phyloP scores from a whole-genome alignment of 2,888 invertebrate species.

The Agonopterix alstromeriana region DNA sequence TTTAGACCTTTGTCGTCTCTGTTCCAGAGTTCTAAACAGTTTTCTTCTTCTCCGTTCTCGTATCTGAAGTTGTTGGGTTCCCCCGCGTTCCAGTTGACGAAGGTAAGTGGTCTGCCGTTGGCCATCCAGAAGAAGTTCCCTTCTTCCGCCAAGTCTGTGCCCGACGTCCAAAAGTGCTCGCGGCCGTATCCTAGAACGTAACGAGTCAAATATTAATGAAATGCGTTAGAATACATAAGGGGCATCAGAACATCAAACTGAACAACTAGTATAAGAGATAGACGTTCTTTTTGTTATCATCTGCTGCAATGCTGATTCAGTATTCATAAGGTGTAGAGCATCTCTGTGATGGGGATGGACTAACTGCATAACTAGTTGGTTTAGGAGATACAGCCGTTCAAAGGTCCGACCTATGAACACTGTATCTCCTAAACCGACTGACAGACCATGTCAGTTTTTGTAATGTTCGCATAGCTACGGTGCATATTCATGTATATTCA shows the following conservation, averaged over 20 bases:
- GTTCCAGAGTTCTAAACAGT: conserved; percentile 94
- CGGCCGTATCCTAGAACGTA: conserved; percentile 85
- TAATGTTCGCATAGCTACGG: no score
- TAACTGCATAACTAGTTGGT: no score
- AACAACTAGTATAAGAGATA: no score
- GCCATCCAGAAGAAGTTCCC: conserved; percentile 97
- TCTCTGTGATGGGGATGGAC: no score
- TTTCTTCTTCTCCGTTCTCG: conserved; percentile 95
- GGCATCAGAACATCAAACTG: not conserved
- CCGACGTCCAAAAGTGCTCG: conserved; percentile 96
- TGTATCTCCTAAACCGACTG: no score
- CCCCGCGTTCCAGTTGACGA: conserved; percentile 95
- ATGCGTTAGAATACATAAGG: not conserved
- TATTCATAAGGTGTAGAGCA: no score
- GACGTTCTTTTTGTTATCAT: no score
- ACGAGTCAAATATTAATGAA: not conserved
- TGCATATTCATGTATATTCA: no score
- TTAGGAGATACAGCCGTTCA: no score
- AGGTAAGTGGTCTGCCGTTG: conserved; percentile 90
- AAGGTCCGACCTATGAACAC: no score
- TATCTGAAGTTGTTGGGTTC: conserved; percentile 96
- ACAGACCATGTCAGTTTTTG: no score
- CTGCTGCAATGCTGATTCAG: no score
- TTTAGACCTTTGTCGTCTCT: conserved; percentile 93
- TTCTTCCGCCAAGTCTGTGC: conserved; percentile 93